Base-by-base conservation (phyloP, 2,888 invertebrate species). In the Tridacna gigas region DNA sequence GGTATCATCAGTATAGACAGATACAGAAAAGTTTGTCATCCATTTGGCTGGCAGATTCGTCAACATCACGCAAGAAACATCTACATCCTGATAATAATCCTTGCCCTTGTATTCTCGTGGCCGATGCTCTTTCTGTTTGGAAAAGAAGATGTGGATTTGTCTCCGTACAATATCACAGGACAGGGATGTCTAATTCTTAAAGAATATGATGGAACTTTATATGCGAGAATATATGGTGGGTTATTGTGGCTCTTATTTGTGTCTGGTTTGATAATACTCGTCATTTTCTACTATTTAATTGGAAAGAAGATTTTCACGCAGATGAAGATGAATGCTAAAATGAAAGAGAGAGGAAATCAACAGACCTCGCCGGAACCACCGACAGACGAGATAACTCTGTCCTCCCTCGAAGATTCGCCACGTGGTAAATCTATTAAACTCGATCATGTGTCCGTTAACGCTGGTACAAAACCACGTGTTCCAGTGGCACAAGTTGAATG, bases 101-200 rank as follows among this genome's bases (percentile, higher is more conserved):
- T 77, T 25, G 77, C 76, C 0, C 73, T 87, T 3, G 15, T 81
- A 5, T 82, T 75, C 65, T 76, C 87, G 0, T 87, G 80, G 84
- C 87, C 87, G 26, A 71, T 80, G 9, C 60, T 87, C 12, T 74
- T 87, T 45, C 26, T 87, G 1, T 87, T 79, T 67, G 87, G 87
- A 60, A 74, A 77, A n/a, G 76, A 80, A n/a, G 79, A 76, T 25
- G 47, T 76, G 7, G 45, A 26, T 9, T 67, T 83, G 15, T 37
- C 25, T 0, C 67, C 74, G 2, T 61, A 77, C 20, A 84, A 87
- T 51, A 12, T 84, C 0, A 82, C 87, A 11, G 84, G 87, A 22
- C 37, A 69, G 0, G 79, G 77, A 37, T 87, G 87, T 78, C 73
- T 79, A 25, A 74, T 84, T n/a, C 74, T 71, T 45, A 77, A 80